phyloP scores from a whole-genome alignment of 1,140 invertebrate species.

The Bombus soroeensis region DNA sequence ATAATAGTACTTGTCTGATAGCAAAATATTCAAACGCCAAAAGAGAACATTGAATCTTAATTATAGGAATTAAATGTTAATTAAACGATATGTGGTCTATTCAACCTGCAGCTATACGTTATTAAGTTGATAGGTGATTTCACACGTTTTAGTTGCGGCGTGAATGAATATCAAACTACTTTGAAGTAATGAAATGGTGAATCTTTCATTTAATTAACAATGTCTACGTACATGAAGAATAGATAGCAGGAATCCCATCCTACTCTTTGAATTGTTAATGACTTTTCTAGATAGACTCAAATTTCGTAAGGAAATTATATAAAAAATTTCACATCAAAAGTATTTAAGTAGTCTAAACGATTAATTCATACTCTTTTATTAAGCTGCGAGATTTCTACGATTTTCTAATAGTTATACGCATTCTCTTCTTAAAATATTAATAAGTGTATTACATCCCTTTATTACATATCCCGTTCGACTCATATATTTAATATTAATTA shows the following conservation, averaged over 20 bases:
- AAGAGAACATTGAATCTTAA: neutral
- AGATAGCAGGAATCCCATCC: neutral
- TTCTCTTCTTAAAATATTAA: no score
- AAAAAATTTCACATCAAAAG: neutral
- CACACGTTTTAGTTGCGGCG: neutral
- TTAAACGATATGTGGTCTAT: neutral
- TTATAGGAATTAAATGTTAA: neutral
- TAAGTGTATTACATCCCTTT: no score
- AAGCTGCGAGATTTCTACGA: neutral
- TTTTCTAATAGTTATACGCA: neutral
- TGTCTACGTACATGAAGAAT: neutral
- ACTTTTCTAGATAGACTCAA: no score
- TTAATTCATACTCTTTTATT: neutral
- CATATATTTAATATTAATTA: no score
- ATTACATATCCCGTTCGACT: no score
- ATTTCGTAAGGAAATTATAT: neutral
- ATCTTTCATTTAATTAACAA: neutral
- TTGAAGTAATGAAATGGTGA: neutral
- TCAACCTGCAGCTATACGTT: neutral
- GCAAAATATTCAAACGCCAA: neutral
- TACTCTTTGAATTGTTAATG: neutral
- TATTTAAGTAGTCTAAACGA: neutral
- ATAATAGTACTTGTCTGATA: neutral
- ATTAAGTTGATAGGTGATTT: neutral
- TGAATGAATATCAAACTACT: neutral